Conservation (phyloP, 2,113 vertebrate genomes). For the Gopherus evgoodei region DNA sequence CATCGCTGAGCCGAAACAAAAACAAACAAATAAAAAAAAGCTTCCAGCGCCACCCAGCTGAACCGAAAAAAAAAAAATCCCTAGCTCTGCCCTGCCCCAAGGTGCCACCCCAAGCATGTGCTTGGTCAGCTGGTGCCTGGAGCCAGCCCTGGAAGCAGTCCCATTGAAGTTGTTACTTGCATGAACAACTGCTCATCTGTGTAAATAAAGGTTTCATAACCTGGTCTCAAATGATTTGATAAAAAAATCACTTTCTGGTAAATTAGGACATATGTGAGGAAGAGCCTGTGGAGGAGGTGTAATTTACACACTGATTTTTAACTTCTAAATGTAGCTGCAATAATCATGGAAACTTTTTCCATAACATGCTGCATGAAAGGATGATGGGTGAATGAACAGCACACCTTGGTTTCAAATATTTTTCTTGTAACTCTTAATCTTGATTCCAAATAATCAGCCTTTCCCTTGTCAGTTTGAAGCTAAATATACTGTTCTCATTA, state of each 20-base stretch:
- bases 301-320: not conserved
- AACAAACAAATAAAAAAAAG: too few relatives aligned
- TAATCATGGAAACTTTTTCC: not conserved
- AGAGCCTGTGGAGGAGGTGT: not conserved
- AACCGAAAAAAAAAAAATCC: too few relatives aligned
- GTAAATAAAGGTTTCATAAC: not conserved
- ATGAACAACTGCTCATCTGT: not conserved
- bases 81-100: too few relatives aligned
- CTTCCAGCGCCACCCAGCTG: too few relatives aligned
- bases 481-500: not conserved
- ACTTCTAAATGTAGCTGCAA: not conserved
- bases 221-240: not conserved
- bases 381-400: not conserved
- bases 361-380: not conserved
- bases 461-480: not conserved
- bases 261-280: not conserved
- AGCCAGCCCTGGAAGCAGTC: not conserved
- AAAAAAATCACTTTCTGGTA: not conserved
- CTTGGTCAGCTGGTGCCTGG: too few relatives aligned
- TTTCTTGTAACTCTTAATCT: not conserved
- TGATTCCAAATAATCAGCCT: not conserved
- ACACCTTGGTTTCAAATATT: not conserved
- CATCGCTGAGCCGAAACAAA: too few relatives aligned
- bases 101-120: too few relatives aligned
- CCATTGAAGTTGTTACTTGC: not conserved